Percentiles rank a stretch among this genome's conserved stretches.
These are phyloP conservation scores for Cricetomys ansorgei DNA, from an alignment of 2,113 vertebrate species.

Conservation along the genomic window DNA sequence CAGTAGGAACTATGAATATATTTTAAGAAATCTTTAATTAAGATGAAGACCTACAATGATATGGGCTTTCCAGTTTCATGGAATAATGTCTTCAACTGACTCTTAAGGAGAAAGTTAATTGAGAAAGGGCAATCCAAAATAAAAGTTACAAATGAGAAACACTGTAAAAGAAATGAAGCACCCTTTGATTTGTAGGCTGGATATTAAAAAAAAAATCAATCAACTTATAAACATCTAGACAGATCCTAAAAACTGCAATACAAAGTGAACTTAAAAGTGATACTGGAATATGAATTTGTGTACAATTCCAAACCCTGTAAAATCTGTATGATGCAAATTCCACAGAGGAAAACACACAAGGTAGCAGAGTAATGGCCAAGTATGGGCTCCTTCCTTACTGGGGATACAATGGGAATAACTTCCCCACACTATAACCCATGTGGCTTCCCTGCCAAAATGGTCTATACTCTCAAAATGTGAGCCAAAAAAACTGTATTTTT, in stretches of 20 bases:
- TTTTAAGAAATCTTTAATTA: neutral
- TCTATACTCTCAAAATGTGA: neutral
- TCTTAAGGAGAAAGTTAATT: neutral
- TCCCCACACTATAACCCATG: no score
- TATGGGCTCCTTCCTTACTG: no score
- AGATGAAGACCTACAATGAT: neutral
- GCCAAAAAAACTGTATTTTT: neutral
- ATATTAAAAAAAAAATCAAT: neutral
- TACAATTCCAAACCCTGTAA: neutral
- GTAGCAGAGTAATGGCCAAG: neutral
- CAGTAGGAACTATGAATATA: no score
- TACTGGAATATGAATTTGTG: neutral
- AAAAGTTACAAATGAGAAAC: neutral
- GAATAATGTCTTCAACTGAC: accelerated
- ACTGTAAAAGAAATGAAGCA: neutral
- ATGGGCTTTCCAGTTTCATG: neutral
- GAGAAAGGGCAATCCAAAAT: neutral
- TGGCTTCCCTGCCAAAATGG: neutral
- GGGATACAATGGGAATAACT: neutral
- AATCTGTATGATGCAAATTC: neutral
- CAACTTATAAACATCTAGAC: neutral
- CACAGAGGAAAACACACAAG: neutral
- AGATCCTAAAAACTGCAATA: neutral
- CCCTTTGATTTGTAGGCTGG: neutral
- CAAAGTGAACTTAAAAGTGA: neutral